Evolutionary conservation across 2,888 invertebrate genomes (phyloP).

Genomic region (Encarsia formosa): DNA sequence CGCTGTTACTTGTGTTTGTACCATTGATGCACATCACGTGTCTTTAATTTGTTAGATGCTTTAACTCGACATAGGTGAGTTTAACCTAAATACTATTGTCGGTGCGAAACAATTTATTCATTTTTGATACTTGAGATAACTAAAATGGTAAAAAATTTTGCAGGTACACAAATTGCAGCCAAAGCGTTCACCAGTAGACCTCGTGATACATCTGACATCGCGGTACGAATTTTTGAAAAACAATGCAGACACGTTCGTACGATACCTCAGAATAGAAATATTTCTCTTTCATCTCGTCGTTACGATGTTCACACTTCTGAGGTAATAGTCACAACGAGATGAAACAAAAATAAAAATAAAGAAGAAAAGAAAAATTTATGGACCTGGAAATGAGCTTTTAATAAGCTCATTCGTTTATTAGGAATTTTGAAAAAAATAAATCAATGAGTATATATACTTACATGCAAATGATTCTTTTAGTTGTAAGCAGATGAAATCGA

Average conservation of each 20-base stretch:
- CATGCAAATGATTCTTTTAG: not conserved
- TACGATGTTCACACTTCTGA: not conserved
- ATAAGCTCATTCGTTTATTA: not conserved
- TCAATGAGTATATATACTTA: not conserved
- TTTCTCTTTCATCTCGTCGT: not conserved
- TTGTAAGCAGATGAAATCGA: not conserved
- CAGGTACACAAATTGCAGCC: conserved; percentile 28
- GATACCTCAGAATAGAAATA: not conserved
- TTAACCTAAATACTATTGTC: too few species aligned
- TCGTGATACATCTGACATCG: conserved; percentile 21
- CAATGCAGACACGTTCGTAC: conserved; percentile 1
- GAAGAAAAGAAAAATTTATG: not conserved
- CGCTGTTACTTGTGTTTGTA: conserved; percentile 15
- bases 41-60: conserved; percentile 15
- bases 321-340: not conserved
- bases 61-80: conserved; percentile 18
- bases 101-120: not conserved
- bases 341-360: not conserved
- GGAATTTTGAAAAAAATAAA: not conserved
- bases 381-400: not conserved
- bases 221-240: conserved; percentile 3
- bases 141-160: too few species aligned
- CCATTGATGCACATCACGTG: conserved; percentile 10
- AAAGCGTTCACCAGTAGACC: conserved; percentile 28
- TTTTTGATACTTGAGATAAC: not conserved